Evolutionary conservation across 1,140 invertebrate genomes (phyloP), one percentile per base, ranked within the genome.

Genomic region (Nomia melanderi): DNA sequence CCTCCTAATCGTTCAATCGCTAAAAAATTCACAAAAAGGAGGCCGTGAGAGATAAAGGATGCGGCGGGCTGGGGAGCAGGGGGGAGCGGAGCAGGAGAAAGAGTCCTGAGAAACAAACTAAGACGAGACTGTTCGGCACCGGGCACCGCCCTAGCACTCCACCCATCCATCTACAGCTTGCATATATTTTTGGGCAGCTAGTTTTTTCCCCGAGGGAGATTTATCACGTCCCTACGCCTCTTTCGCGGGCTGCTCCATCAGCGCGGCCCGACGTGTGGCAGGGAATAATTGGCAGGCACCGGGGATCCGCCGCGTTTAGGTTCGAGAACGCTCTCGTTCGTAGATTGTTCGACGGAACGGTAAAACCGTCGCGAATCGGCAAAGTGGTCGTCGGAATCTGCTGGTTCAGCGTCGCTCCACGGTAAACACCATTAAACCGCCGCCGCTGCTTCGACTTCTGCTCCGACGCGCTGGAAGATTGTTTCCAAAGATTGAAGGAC

Each of bases 141-240:
- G 81, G 85, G 86, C 79, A 86, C 87, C 88, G 88, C 90, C 90
- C 87, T 87, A 84, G 65, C 81, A 87, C 87, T 91, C 88, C 88
- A 88, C 84, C 89, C 90, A 91, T 91, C 85, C 88, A 90, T 91
- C 90, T 90, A 82, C 85, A 77, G 70, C 83, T 79, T 86, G 85
- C 85, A 89, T 87, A 85, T 83, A 90, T 88, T 90, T 90, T 87
- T 83, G 79, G 82, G 80, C 85, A 78, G 83, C 70, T 85, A 88
- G 82, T 89, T 89, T 91, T 87, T 88, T 84, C 72, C 78, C 64
- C 56, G 33, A 85, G 79, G 77, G 79, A 89, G 88, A 91, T 91
- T 91, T 91, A 91, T 91, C 87, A 87, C 85, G 82, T 78, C 78
- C 85, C 80, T 82, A 87, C 85, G 82, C 79, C 75, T 79, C 83